phyloP scores from a whole-genome alignment of 2,888 invertebrate genomes.

The Oscheius onirici region DNA sequence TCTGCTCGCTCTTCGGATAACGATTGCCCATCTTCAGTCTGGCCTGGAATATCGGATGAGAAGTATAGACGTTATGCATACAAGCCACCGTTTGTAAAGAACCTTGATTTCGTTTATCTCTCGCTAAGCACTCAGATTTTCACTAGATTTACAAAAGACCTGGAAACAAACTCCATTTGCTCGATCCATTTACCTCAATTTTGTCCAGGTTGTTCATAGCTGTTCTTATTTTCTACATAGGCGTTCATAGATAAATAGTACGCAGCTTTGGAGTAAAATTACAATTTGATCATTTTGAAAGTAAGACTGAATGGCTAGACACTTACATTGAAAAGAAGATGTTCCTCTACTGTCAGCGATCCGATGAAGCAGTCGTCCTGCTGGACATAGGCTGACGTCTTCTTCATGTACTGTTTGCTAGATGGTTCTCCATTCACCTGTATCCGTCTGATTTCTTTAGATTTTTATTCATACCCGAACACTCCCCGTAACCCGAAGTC shows the following conservation, averaged over 20 bases:
- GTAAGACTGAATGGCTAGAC: too few species aligned
- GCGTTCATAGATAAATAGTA: too few species aligned
- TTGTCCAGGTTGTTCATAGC: too few species aligned
- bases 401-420: conserved; percentile 49
- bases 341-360: conserved; percentile 85
- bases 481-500: conserved; percentile 39
- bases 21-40: conserved; percentile 83
- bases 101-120: too few species aligned
- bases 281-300: not conserved
- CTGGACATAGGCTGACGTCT: conserved; percentile 86
- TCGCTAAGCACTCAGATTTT: too few species aligned
- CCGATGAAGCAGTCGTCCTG: conserved; percentile 90
- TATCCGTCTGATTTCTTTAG: not conserved
- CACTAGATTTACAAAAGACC: too few species aligned
- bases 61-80: too few species aligned
- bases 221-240: too few species aligned
- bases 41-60: conserved; percentile 74
- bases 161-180: too few species aligned
- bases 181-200: too few species aligned
- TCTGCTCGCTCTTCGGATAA: conserved; percentile 77
- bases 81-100: too few species aligned
- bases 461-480: conserved; percentile 41
- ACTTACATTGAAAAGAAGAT: conserved; percentile 83
- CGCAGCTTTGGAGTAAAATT: too few species aligned
- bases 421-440: conserved; percentile 56